Percentiles rank a stretch among this genome's conserved stretches.
These are phyloP conservation scores for Euthynnus affinis DNA, from an alignment of 2,797 vertebrate genomes.

Conservation along the genomic window DNA sequence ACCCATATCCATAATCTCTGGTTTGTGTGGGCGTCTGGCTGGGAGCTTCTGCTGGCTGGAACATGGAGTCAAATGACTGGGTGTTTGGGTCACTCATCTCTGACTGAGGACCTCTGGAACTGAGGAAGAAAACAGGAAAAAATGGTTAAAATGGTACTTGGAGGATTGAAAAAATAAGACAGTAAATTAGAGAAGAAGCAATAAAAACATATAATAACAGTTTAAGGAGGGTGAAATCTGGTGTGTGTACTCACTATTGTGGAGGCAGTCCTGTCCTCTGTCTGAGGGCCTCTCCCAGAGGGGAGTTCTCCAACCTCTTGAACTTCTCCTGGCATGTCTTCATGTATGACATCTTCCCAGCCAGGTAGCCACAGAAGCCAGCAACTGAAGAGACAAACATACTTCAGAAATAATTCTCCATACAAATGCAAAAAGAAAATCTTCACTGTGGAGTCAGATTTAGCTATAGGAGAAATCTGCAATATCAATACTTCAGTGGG, in stretches of 20 bases:
- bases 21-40: conserved; percentile 10
- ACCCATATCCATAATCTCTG: conserved; percentile 47
- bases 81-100: conserved; percentile 72
- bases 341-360: conserved; percentile 93
- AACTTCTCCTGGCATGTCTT: conserved; percentile 93
- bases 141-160: neutral
- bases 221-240: neutral
- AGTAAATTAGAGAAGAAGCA: neutral
- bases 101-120: conserved; percentile 56
- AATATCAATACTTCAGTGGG: neutral
- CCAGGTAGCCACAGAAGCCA: conserved; percentile 86
- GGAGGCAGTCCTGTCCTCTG: conserved; percentile 76
- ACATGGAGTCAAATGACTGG: conserved; percentile 66
- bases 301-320: conserved; percentile 91
- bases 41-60: conserved; percentile 55
- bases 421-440: neutral
- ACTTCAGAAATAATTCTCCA: neutral
- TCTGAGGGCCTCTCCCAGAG: conserved; percentile 90
- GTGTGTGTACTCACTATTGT: conserved; percentile 82
- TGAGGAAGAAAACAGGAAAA: conserved; percentile 24
- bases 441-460: neutral
- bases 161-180: neutral
- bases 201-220: neutral
- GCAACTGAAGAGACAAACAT: conserved; percentile 71
- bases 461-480: neutral